Evolutionary conservation across 2,888 invertebrate genomes (phyloP), one percentile per base, ranked within the genome.

Genomic region (Lacanobia oleracea): DNA sequence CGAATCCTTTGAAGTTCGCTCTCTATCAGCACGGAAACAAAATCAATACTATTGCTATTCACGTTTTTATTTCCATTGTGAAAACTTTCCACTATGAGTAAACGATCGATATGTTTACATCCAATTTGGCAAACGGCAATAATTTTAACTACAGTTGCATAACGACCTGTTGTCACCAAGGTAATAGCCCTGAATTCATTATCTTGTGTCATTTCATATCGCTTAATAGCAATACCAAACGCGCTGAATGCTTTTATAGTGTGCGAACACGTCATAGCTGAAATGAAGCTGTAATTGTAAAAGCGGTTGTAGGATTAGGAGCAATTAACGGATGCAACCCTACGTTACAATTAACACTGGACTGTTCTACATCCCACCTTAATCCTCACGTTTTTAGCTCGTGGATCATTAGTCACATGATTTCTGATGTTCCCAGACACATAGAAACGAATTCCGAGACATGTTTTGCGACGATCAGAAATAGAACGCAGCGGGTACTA

Each of bases 381-480:
- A 86, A 87, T 88, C 76, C 83, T 80, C 81, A 88, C 86, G 79
- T 81, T 91, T 90, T 89, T 88, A 89, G 86, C 87, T 87, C 86
- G 76, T 86, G 85, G 89, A 92, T 92, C 93, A 94, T 95, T 94
- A 95, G 94, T 95, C 95, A 95, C 95, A 94, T 95, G 94, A 94
- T 94, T 94, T 92, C 91, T 94, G 91, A 94, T 94, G 92, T 93
- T 94, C 92, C 93, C 94, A 95, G 95, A 95, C 94, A 94, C 93
- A 92, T 92, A 94, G 94, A 94, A 95, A 94, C 94, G 94, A 94
- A 95, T 95, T 95, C 95, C 95, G 95, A 95, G 95, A 95, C 95
- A 95, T 95, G 94, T 94, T 94, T 92, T 91, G 95, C 95, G 95
- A 95, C 95, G 95, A 85, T 90, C 94, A 92, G 91, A 95, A 95